Evolutionary conservation across 2,888 invertebrate species (phyloP).

Genomic region (Dysmachus trigonus): DNA sequence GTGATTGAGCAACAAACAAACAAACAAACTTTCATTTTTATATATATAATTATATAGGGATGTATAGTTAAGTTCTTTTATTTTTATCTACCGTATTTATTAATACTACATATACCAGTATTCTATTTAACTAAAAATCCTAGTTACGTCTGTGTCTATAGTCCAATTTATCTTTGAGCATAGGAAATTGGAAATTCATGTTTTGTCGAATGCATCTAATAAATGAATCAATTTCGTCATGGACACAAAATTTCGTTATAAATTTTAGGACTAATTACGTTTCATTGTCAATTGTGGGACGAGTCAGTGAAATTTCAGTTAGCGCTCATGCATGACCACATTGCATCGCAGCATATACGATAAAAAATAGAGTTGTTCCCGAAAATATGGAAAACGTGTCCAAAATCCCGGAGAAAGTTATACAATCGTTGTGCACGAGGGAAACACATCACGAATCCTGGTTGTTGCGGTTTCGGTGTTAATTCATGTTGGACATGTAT

Average conservation of each 20-base stretch:
- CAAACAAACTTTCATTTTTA: too few relatives aligned
- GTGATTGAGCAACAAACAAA: too few relatives aligned
- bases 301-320: background rate
- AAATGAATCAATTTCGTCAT: background rate
- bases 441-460: background rate
- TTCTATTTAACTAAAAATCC: too few relatives aligned
- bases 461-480: background rate
- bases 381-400: background rate
- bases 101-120: too few relatives aligned
- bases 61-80: too few relatives aligned
- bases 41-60: too few relatives aligned
- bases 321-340: background rate
- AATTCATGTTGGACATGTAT: background rate
- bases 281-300: background rate
- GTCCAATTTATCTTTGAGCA: too few relatives aligned
- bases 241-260: background rate
- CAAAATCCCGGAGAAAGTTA: background rate
- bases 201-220: background rate
- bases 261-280: background rate
- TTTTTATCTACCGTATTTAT: too few relatives aligned
- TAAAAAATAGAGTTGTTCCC: background rate
- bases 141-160: too few relatives aligned
- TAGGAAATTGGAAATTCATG: too few relatives aligned
- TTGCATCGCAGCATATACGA: too few relatives aligned
- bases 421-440: background rate